phyloP scores from a whole-genome alignment of 2,888 invertebrate species.

The Trichogramma dendrolimi region DNA sequence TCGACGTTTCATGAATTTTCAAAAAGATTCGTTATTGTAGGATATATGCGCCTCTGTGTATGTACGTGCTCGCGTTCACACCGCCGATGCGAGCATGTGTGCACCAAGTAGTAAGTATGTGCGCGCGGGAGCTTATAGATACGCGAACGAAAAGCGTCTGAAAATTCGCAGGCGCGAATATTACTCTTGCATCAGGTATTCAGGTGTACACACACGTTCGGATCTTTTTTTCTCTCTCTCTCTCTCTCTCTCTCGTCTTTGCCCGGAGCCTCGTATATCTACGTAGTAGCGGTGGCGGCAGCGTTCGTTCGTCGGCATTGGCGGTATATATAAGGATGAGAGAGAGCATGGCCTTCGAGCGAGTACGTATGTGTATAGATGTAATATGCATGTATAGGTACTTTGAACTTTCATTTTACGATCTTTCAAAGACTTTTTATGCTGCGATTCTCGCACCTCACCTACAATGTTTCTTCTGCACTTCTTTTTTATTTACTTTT shows the following conservation, averaged over 20 bases:
- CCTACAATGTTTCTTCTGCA: background rate
- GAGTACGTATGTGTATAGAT: too few relatives aligned
- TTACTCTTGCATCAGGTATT: conserved; percentile 21
- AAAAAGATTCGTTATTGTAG: too few relatives aligned
- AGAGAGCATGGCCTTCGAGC: too few relatives aligned
- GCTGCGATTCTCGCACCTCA: background rate
- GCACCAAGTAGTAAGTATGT: too few relatives aligned
- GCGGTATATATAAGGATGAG: too few relatives aligned
- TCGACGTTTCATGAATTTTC: too few relatives aligned
- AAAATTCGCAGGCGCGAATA: conserved; percentile 23
- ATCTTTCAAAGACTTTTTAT: conserved; percentile 8
- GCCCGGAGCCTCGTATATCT: background rate
- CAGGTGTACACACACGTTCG: background rate
- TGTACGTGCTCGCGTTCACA: too few relatives aligned
- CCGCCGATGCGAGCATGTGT: too few relatives aligned
- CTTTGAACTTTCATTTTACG: conserved; percentile 10
- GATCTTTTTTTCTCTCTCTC: background rate
- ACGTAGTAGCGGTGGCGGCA: too few relatives aligned
- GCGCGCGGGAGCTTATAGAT: conserved; percentile 9
- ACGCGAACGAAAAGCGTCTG: conserved; percentile 5
- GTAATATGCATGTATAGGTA: too few relatives aligned
- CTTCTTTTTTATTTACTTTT: background rate
- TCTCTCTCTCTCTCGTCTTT: background rate
- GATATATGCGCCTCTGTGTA: too few relatives aligned
- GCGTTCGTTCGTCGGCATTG: too few relatives aligned